Conservation (phyloP, 1,140 invertebrate genomes). For the Solenopsis fugax region DNA sequence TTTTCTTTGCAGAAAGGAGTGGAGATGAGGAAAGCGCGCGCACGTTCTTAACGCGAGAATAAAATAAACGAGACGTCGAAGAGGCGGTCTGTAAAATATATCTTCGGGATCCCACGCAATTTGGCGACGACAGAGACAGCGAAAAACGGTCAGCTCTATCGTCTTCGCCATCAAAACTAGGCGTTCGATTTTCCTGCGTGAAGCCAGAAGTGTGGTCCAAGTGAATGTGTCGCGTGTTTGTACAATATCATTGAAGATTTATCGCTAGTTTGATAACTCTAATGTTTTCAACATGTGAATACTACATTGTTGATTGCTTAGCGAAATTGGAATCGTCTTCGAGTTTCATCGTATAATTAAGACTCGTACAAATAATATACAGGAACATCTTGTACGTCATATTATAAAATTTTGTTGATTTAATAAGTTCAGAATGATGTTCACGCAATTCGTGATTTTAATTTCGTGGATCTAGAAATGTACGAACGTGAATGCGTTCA, state of each 20-base stretch:
- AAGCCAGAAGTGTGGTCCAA: conserved; percentile 6
- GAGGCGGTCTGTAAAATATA: conserved; percentile 73
- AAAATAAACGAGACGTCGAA: conserved; percentile 61
- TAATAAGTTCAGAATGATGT: not conserved
- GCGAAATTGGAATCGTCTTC: not conserved
- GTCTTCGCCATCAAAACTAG: conserved; percentile 9
- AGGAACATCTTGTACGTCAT: not conserved
- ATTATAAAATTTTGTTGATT: not conserved
- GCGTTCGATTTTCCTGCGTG: not conserved
- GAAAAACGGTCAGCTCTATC: conserved; percentile 14
- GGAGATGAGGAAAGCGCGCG: not conserved
- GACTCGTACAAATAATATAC: not conserved
- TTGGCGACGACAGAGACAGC: conserved; percentile 49
- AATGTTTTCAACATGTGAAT: not conserved
- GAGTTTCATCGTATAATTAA: not conserved
- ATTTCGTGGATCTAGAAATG: not conserved
- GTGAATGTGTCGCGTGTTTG: not conserved
- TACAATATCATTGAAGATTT: not conserved
- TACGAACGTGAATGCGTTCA: not conserved
- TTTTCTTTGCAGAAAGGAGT: not conserved
- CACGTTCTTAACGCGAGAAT: conserved; percentile 4
- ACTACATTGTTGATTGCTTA: not conserved
- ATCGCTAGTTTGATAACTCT: not conserved
- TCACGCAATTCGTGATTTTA: not conserved
- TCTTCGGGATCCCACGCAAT: conserved; percentile 70